Base-by-base conservation (phyloP, 2,797 vertebrate genomes). In the Peromyscus melanophrys region DNA sequence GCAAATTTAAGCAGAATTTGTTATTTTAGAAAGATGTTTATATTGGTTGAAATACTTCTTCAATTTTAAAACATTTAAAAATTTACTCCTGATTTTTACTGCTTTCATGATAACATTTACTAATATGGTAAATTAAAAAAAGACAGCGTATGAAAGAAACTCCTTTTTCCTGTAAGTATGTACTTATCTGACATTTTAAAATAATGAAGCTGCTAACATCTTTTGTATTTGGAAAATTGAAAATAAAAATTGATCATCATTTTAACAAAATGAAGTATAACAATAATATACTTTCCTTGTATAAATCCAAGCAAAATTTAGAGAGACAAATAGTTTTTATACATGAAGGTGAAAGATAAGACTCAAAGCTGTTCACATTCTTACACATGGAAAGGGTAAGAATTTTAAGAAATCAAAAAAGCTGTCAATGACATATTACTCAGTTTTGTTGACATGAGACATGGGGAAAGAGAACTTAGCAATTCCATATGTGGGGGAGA, bases 11-110 rank as follows among this genome's bases (percentile, higher is more conserved):
- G 92, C 27, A 1, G 12, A 93, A 88, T 89, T 75, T 85, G 89
- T 94, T 93, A 86, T 73, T 92, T 97, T 73, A 93, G 52, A 73
- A 94, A 95, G 9, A 34, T 37, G 29, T 82, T 97, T 84, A 92
- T 2, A 82, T 29, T 80, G 49, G 52, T 93, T 73, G 71, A 92
- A 87, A 40, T 61, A 31, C 12, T 80, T 83, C 61, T 83, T 81
- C 63, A 73, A 59, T 55, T 71, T 96, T 92, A 71, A 86, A 71
- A 19, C 75, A 52, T 11, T 87, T 94, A 69, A 84, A 92, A 85
- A 92, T 80, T 84, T 11, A 82, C n/a, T 63, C 96, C 55, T 6
- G 55, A 46, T 84, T 82, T 25, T 69, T 57, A 87, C 14, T 78
- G 13, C 77, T 97, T 94, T 96, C 31, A 84, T 16, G 7, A 86